phyloP scores from a whole-genome alignment of 2,888 invertebrate species.

The Dynastes maya region DNA sequence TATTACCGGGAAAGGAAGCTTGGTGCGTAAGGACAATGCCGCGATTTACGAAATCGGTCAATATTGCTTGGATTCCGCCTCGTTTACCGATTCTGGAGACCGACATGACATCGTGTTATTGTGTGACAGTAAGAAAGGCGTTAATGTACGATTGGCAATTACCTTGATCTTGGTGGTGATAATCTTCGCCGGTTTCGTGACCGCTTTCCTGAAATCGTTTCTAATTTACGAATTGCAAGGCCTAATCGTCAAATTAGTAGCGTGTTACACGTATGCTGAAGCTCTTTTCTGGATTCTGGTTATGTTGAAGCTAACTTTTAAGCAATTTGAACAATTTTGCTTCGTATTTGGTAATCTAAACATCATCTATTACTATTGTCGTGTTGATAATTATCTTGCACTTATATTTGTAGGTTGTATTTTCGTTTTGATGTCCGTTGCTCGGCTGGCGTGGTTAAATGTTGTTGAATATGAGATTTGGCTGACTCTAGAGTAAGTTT shows the following conservation, averaged over 20 bases:
- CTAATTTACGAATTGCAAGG: conserved; percentile 32
- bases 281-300: conserved; percentile 28
- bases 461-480: conserved; percentile 24
- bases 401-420: conserved; percentile 6
- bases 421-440: conserved; percentile 6
- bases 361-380: background rate
- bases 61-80: conserved; percentile 31
- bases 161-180: conserved; percentile 12
- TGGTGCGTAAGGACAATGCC: background rate
- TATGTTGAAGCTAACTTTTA: background rate
- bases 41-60: conserved; percentile 13
- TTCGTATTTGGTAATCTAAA: conserved; percentile 18
- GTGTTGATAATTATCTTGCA: background rate
- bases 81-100: conserved; percentile 18
- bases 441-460: conserved; percentile 19
- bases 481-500: conserved; percentile 30
- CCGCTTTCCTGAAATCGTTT: conserved; percentile 23
- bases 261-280: conserved; percentile 27
- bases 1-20: background rate
- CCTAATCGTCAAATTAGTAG: conserved; percentile 1
- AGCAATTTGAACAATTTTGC: conserved; percentile 26
- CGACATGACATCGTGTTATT: conserved; percentile 18
- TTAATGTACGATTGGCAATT: conserved; percentile 1
- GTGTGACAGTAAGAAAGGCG: conserved; percentile 6
- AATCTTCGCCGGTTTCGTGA: conserved; percentile 30